Evolutionary conservation across 2,797 vertebrate genomes (phyloP).

Genomic region (Crocodylus rhombifer): DNA sequence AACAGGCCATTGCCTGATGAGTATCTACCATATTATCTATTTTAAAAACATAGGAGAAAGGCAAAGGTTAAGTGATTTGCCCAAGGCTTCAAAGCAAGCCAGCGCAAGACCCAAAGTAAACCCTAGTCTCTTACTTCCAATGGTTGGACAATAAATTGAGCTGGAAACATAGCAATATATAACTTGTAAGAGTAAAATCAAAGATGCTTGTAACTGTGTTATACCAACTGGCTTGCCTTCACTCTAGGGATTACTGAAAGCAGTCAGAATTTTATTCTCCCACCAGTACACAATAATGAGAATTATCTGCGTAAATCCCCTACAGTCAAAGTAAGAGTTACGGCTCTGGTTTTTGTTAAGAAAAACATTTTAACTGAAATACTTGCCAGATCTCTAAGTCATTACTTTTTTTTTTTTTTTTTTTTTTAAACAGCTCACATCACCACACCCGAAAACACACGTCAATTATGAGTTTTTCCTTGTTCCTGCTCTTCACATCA

Average conservation of each 20-base stretch:
- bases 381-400: not conserved
- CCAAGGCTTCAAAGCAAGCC: not conserved
- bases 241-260: not conserved
- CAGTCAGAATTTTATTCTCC: not conserved
- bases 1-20: not conserved
- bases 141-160: not conserved
- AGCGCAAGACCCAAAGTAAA: not conserved
- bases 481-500: conserved; percentile 10
- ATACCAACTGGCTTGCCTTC: not conserved
- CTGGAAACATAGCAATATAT: not conserved
- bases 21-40: not conserved
- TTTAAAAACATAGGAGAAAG: rapidly evolving
- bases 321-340: not conserved
- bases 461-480: conserved; percentile 31
- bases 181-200: not conserved
- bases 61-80: not conserved
- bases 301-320: not conserved
- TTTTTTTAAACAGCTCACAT: not conserved
- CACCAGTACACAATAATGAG: not conserved
- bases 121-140: not conserved
- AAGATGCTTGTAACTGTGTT: not conserved
- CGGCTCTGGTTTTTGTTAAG: conserved; percentile 4
- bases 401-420: not conserved
- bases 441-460: conserved; percentile 7
- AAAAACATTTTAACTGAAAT: not conserved